A percentile compares a stretch with the other conserved stretches of the same genome.
Conservation (phyloP, 2,113 vertebrate species). For the Lycaon pictus region DNA sequence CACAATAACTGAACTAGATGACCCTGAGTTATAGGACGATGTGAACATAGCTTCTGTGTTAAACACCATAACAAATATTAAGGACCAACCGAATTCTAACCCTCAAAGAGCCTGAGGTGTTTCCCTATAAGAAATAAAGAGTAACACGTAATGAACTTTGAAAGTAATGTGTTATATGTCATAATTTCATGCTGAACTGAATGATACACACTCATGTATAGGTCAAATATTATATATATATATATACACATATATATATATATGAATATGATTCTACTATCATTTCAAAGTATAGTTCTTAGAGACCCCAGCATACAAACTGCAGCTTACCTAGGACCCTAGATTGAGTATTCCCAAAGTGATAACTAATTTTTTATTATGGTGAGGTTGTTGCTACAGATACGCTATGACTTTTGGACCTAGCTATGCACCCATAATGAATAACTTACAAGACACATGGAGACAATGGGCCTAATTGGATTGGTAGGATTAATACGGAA, state of each 20-base stretch:
- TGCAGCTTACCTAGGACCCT: not conserved
- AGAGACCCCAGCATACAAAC: not conserved
- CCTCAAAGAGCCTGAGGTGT: slow-evolving; percentile 14
- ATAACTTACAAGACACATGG: not conserved
- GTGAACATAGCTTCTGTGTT: slow-evolving; percentile 15
- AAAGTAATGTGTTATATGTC: not conserved
- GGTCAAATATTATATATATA: not conserved
- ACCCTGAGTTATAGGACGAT: not conserved
- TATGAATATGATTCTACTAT: not conserved
- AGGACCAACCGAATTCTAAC: not conserved
- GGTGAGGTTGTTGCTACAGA: not conserved
- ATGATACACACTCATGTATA: not conserved
- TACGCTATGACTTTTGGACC: not conserved
- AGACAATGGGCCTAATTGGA: not conserved
- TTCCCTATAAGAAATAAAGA: slow-evolving; percentile 29
- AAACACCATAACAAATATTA: not conserved
- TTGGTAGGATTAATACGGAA: not conserved
- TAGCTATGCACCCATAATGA: not conserved
- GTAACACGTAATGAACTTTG: not conserved
- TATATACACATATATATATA: not conserved
- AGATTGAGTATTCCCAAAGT: not conserved
- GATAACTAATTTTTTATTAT: not conserved
- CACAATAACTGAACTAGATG: not conserved
- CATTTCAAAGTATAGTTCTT: not conserved
- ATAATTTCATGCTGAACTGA: not conserved